A percentile compares a stretch with the other conserved stretches of the same genome.
These are phyloP conservation scores for Pitta sordida DNA, from an alignment of 2,113 vertebrate species.

Conservation along the genomic window DNA sequence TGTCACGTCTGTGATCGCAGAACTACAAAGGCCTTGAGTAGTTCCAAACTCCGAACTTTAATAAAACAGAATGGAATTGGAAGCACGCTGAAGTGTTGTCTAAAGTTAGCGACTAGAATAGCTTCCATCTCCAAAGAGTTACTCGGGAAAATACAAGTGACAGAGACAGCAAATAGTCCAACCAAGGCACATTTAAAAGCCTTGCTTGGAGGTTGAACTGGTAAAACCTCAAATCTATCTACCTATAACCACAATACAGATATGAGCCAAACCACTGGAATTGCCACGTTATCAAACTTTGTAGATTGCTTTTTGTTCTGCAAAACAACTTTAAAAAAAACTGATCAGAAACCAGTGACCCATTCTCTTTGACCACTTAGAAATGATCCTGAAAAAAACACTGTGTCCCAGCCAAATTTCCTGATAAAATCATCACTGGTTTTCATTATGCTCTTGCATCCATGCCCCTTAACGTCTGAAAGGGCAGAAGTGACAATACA, in stretches of 20 bases:
- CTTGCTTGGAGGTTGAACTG: not conserved
- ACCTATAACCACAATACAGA: not conserved
- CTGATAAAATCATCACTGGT: constrained; percentile 57
- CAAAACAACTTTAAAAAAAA: constrained; percentile 43
- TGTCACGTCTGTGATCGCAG: not conserved
- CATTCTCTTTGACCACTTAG: constrained; percentile 58
- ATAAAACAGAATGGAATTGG: not conserved
- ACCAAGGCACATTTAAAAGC: not conserved
- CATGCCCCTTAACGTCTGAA: not conserved
- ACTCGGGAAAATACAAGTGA: not conserved
- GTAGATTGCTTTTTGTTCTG: constrained; percentile 60
- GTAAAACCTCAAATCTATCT: not conserved
- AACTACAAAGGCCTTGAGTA: not conserved
- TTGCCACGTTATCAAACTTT: constrained; percentile 42
- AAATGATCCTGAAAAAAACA: constrained; percentile 55
- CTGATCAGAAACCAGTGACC: constrained; percentile 70
- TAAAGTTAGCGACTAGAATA: not conserved
- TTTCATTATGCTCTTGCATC: constrained; percentile 14
- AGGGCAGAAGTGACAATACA: constrained; percentile 37
- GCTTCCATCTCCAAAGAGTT: not conserved
- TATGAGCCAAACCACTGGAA: constrained; percentile 6
- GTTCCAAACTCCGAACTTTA: not conserved
- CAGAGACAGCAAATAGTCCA: not conserved
- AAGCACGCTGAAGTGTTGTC: not conserved
- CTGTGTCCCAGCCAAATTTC: constrained; percentile 29